Evolutionary conservation across 2,113 vertebrate genomes (phyloP).

Genomic region (Puffinus mauretanicus): DNA sequence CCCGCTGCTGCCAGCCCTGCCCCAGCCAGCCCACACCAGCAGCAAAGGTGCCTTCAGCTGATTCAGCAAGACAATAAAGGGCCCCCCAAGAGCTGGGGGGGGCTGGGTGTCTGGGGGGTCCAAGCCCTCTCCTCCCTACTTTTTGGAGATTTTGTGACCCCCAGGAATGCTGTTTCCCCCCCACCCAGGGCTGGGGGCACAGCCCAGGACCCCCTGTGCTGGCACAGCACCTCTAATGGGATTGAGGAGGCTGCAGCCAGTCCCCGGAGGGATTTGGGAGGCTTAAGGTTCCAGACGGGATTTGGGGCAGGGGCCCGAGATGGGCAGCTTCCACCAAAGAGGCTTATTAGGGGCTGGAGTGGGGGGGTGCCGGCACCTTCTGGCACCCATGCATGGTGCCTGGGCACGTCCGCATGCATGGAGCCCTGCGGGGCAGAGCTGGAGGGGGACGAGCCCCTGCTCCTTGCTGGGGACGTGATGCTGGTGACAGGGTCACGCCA

Average conservation of each 20-base stretch:
- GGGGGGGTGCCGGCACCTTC: background rate
- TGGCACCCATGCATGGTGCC: background rate
- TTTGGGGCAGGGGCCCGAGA: conserved; percentile 34
- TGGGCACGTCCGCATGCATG: background rate
- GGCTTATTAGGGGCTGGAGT: conserved; percentile 42
- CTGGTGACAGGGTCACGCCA: accelerated
- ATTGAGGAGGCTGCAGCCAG: background rate
- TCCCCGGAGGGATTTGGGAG: conserved; percentile 55
- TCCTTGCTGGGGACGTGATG: accelerated
- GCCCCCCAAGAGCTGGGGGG: background rate
- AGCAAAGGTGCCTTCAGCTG: background rate
- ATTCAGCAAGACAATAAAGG: background rate
- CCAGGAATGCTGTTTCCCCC: accelerated
- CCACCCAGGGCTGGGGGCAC: background rate
- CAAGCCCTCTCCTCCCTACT: accelerated
- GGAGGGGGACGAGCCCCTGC: background rate
- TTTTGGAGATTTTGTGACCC: background rate
- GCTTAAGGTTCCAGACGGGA: conserved; percentile 66
- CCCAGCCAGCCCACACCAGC: background rate
- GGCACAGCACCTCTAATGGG: conserved; percentile 3
- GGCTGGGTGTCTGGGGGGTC: background rate
- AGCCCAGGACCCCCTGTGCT: background rate
- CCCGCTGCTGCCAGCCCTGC: background rate
- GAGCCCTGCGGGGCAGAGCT: background rate
- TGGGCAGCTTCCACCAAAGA: conserved; percentile 35